These are phyloP conservation scores for Ypsolopha sequella DNA, from an alignment of 2,888 invertebrate species.

Conservation along the genomic window DNA sequence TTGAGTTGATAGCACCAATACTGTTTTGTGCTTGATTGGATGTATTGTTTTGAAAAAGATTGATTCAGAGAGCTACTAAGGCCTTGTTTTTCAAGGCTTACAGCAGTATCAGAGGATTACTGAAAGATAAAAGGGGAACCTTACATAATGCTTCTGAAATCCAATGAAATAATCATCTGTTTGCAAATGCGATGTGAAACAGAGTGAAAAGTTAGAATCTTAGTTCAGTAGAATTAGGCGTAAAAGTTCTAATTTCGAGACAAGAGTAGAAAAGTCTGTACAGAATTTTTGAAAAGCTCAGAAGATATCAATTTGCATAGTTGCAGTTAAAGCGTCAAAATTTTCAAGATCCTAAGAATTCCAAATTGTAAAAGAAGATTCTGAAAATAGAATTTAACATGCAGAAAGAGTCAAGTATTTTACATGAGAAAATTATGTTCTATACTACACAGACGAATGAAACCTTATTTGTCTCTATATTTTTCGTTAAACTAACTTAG, in stretches of 20 bases:
- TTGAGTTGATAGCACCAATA: neutral
- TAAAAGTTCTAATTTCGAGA: neutral
- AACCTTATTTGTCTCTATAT: neutral
- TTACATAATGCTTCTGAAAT: conserved; percentile 37
- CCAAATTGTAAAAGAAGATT: neutral
- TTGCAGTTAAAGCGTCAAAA: neutral
- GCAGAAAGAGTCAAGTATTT: conserved; percentile 2
- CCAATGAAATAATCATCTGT: conserved; percentile 51
- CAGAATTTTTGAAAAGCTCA: conserved; percentile 2
- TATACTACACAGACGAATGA: neutral
- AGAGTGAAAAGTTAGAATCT: conserved; percentile 42
- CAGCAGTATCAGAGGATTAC: conserved; percentile 17
- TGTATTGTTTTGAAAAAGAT: neutral
- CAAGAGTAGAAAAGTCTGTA: conserved; percentile 2
- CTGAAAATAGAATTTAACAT: neutral
- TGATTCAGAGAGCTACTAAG: conserved; percentile 2
- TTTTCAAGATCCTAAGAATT: neutral
- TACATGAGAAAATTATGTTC: neutral
- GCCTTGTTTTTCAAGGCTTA: conserved; percentile 11
- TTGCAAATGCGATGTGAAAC: conserved; percentile 52
- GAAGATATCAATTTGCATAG: neutral
- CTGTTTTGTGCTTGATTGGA: neutral
- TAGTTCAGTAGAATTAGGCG: conserved; percentile 9
- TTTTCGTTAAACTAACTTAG: neutral
- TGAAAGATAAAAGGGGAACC: conserved; percentile 36